Evolutionary conservation across 2,797 vertebrate species (phyloP).

Genomic region (Etheostoma perlongum): DNA sequence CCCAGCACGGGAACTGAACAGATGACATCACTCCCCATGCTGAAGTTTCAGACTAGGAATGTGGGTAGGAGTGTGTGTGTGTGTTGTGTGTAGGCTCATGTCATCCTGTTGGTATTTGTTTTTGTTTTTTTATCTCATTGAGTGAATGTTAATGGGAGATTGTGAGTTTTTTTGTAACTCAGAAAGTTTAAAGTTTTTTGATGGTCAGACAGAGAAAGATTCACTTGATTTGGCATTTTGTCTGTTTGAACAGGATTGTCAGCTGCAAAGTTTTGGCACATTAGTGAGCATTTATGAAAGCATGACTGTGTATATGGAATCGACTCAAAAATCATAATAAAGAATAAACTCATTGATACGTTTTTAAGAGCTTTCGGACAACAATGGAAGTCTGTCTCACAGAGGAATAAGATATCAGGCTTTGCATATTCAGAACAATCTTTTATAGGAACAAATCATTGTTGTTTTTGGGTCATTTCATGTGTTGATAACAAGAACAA

Average conservation of each 20-base stretch:
- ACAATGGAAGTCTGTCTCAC: background rate
- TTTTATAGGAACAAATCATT: background rate
- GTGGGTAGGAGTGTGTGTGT: conserved; percentile 44
- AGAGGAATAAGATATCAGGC: background rate
- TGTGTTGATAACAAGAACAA: background rate
- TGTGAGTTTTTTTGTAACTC: conserved; percentile 37
- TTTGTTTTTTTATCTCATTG: conserved; percentile 12
- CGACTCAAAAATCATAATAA: conserved; percentile 3
- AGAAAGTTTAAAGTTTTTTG: conserved; percentile 14
- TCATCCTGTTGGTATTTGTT: conserved; percentile 8
- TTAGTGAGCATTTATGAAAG: background rate
- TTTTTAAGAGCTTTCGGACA: background rate
- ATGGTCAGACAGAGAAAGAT: conserved; percentile 1
- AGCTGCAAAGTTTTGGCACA: too few relatives aligned
- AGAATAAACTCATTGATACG: background rate
- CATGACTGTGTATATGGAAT: background rate
- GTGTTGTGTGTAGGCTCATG: conserved; percentile 2
- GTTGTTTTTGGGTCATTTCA: background rate
- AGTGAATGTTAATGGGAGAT: conserved; percentile 34
- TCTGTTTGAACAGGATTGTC: background rate
- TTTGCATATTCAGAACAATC: background rate
- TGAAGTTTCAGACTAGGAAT: conserved; percentile 62
- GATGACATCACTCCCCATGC: conserved; percentile 68
- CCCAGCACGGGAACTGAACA: conserved; percentile 49
- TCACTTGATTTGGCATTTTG: background rate